Percentiles rank a stretch among this genome's conserved stretches.
phyloP scores from a whole-genome alignment of 2,797 vertebrate species.

The Urophycis tenuis region DNA sequence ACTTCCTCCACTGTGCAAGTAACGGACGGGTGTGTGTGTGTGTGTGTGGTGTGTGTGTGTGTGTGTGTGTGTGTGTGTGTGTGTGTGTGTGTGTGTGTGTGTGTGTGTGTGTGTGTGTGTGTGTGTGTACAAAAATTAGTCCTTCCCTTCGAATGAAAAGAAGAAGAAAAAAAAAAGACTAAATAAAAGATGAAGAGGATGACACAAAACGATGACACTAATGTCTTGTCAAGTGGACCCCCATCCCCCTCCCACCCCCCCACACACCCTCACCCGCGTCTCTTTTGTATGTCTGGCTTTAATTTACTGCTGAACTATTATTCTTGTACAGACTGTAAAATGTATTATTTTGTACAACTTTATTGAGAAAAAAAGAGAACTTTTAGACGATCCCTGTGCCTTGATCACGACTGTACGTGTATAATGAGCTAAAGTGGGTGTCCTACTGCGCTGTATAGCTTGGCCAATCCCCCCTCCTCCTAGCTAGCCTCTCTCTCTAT shows the following conservation, averaged over 20 bases:
- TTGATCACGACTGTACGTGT: slow-evolving; percentile 94
- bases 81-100: slow-evolving; percentile 3
- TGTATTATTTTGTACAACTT: slow-evolving; percentile 99
- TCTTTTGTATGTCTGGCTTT: slow-evolving; percentile 66
- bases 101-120: slow-evolving; percentile 12
- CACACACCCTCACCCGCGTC: slow-evolving; percentile 20
- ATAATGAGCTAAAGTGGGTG: slow-evolving; percentile 88
- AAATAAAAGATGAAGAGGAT: slow-evolving; percentile 33
- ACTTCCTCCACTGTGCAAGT: slow-evolving; percentile 26
- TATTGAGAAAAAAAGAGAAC: slow-evolving; percentile 81
- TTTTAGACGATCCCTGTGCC: slow-evolving; percentile 95
- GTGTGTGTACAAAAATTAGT: not conserved
- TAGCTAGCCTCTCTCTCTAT: slow-evolving; percentile 16
- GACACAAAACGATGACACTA: slow-evolving; percentile 41
- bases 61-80: not conserved
- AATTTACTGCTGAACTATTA: slow-evolving; percentile 94
- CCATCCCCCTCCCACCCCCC: slow-evolving; percentile 4
- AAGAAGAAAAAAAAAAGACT: slow-evolving; percentile 27
- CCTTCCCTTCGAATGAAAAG: slow-evolving; percentile 44
- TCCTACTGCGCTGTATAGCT: slow-evolving; percentile 91
- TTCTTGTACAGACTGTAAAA: slow-evolving; percentile 99
- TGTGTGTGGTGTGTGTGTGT: slow-evolving; percentile 8
- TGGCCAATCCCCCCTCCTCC: slow-evolving; percentile 72
- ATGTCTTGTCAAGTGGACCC: slow-evolving; percentile 23
- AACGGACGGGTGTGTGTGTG: slow-evolving; percentile 31